Evolutionary conservation across 2,888 invertebrate species (phyloP).

Genomic region (Scotopteryx bipunctaria): DNA sequence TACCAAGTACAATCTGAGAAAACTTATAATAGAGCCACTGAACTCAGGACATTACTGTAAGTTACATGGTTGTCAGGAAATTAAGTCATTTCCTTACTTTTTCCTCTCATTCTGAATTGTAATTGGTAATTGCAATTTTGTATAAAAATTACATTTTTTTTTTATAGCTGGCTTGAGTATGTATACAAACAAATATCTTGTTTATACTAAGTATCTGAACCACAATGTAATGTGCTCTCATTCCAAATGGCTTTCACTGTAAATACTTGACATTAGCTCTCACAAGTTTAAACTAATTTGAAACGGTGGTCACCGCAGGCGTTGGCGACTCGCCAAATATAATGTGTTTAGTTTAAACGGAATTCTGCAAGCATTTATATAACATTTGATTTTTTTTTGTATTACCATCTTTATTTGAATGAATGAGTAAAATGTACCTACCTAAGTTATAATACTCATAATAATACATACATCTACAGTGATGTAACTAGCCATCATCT

Average conservation of each 20-base stretch:
- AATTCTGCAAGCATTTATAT: constrained; percentile 35
- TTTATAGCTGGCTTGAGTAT: too few relatives aligned
- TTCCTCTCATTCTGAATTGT: too few relatives aligned
- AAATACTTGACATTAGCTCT: constrained; percentile 51
- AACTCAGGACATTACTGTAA: too few relatives aligned
- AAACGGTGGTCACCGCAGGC: constrained; percentile 53
- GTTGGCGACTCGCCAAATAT: constrained; percentile 64
- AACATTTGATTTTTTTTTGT: constrained; percentile 16
- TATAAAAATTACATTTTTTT: too few relatives aligned
- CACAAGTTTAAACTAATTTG: constrained; percentile 56
- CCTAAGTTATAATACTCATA: too few relatives aligned
- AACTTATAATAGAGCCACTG: too few relatives aligned
- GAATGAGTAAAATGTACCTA: too few relatives aligned
- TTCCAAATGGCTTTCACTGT: constrained; percentile 33
- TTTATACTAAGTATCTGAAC: constrained; percentile 1
- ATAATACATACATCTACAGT: constrained; percentile 4
- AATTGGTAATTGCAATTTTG: too few relatives aligned
- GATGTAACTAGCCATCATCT: neutral
- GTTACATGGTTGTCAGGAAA: too few relatives aligned
- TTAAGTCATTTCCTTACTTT: too few relatives aligned
- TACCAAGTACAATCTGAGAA: too few relatives aligned
- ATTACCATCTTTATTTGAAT: neutral
- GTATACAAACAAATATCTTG: constrained; percentile 4
- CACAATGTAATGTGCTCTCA: constrained; percentile 10
- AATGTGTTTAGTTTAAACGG: constrained; percentile 47